A percentile compares a stretch with the other conserved stretches of the same genome.
Conservation (phyloP, 23 tunicate species). For the Ciona savignyi region DNA sequence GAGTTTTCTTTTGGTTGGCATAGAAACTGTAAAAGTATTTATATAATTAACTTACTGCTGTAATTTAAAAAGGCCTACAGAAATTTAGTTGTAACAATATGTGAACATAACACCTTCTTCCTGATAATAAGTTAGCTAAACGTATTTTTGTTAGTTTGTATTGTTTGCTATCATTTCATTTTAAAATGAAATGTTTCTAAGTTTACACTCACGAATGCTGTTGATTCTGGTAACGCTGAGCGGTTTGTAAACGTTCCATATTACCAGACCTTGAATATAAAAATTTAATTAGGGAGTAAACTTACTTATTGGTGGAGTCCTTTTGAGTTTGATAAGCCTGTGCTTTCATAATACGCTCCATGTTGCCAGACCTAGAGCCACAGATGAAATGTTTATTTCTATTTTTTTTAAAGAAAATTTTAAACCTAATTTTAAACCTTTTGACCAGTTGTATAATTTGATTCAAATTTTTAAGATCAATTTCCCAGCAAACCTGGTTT, state of each 20-base stretch:
- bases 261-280: conserved; percentile 71
- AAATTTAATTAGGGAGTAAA: not conserved
- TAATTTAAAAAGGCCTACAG: too few relatives aligned
- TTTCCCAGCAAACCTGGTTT: too few relatives aligned
- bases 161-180: not conserved
- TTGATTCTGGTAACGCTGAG: conserved; percentile 58
- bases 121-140: too few relatives aligned
- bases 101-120: too few relatives aligned
- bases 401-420: too few relatives aligned
- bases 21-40: conserved; percentile 77
- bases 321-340: conserved; percentile 93
- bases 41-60: too few relatives aligned
- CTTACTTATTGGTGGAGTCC: conserved; percentile 81
- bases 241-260: conserved; percentile 75
- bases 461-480: not conserved
- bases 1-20: conserved; percentile 91
- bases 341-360: conserved; percentile 99
- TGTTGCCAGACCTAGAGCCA: conserved; percentile 92
- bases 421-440: too few relatives aligned
- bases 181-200: not conserved
- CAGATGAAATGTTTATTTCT: not conserved
- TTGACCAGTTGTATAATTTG: not conserved
- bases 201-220: conserved; percentile 70
- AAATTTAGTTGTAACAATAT: too few relatives aligned
- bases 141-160: too few relatives aligned